Base-by-base conservation (phyloP, 2,797 vertebrate species). In the Alosa sapidissima region DNA sequence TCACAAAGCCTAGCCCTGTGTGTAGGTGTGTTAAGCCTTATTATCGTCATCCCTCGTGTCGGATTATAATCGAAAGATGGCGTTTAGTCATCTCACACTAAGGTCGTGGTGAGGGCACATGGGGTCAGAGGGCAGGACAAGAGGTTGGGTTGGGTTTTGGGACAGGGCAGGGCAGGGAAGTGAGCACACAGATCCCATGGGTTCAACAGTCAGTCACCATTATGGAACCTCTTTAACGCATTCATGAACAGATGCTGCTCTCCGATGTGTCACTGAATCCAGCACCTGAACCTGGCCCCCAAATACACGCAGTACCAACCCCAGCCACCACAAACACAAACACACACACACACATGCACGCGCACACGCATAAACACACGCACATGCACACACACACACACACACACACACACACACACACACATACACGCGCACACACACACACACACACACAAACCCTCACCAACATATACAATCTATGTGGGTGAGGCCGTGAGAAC, bases 391-490 rank as follows among this genome's bases (percentile, higher is more conserved):
- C 58, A 85, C 68, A 87, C 85, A 89, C 41, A 83, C 84, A 81
- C 81, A 89, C 85, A 82, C 84, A 83, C 82, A 84, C 83, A 87
- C 87, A 89, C 87, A 81, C 88, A 89, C 83, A 72, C 83, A 84
- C 51, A 45, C 49, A 58, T 83, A 84, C 28, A 78, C 45, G 78
- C 48, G 81, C 11, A 85, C 65, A 83, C 81, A 84, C 62, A 65
- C 62, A 68, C n/a, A 68, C 65, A 72, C 65, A 33, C 65, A 72
- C 65, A 72, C 28, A 72, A 36, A 45, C 68, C 3, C 14, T 1
- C 33, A 1, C 36, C 36, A 6, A 45, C 13, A 41, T 10, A 16
- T 14, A 28, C 14, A 75, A 75, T 75, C 33, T 45, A 62, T 24
- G 16, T 19, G 68, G 68, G 14, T 75, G 14, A 14, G 5, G 68